Base-by-base conservation (phyloP, 2,888 invertebrate species). In the Serrognathus titanus region DNA sequence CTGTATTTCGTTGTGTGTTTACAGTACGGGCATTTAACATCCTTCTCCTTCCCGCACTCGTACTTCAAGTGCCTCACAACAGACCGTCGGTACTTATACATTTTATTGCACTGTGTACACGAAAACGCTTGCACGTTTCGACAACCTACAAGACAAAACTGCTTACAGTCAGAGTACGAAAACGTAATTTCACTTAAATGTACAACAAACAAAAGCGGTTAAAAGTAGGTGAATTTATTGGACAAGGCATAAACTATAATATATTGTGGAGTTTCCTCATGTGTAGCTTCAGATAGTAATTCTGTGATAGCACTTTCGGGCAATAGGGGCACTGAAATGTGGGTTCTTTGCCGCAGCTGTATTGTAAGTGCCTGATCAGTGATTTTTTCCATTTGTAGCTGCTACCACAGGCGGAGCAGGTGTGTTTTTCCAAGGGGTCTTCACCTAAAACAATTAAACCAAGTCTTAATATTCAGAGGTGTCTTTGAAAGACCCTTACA, bases 1-100 rank as follows among this genome's bases (percentile, higher is more conserved):
- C 41, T 50, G 51, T 50, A 40, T 10, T 12, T 50, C 39, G 51
- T 50, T 10, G 37, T 38, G 39, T 38, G 39, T 3, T 16, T 16
- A 53, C 73, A 73, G 31, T 67, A 63, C n/a, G 66, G 61, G 51
- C 74, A 74, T 3, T 60, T 63, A 55, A 71, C 72, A 46, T 65
- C 63, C 10, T 68, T 67, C 48, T 66, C 66, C 47, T 68, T 66
- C n/a, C 74, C 74, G 65, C 78, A 79, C 50, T 77, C 76, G 60
- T 74, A 75, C 57, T 73, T 76, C 62, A 75, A 66, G 58, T 80
- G 79, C 37, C 74, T 71, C 13, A 64, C 66, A 1, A 78, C 63
- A 59, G 54, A 56, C 9, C 47, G 12, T 35, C 11, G 49, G 48
- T 48, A 36, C 13, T 48, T 46, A 11, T 52, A 52, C 3, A 37